Percentiles rank a stretch among this genome's conserved stretches.
These are phyloP conservation scores for Novumbra hubbsi DNA, from an alignment of 2,797 vertebrate genomes.

Conservation along the genomic window DNA sequence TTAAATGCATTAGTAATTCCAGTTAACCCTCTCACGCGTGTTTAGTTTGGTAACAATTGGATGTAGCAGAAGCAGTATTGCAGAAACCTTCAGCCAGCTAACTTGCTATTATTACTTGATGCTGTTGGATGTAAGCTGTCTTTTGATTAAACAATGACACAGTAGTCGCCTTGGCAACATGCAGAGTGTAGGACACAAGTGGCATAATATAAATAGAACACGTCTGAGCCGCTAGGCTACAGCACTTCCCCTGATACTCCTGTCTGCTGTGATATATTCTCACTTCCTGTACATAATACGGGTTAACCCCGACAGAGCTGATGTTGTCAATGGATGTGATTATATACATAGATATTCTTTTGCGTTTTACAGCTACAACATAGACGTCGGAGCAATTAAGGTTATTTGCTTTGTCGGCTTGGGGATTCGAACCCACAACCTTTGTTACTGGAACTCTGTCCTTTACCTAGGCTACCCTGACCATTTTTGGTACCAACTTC, in stretches of 20 bases:
- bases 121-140: not conserved
- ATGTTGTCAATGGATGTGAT: not conserved
- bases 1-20: not conserved
- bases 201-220: slow-evolving; percentile 45
- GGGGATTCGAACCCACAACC: too few relatives aligned
- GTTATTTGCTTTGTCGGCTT: too few relatives aligned
- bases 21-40: not conserved
- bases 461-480: too few relatives aligned
- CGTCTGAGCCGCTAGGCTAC: slow-evolving; percentile 22
- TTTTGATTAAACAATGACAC: slow-evolving; percentile 40
- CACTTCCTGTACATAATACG: not conserved
- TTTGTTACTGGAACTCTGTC: too few relatives aligned
- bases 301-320: not conserved
- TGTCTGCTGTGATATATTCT: slow-evolving; percentile 29
- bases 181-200: slow-evolving; percentile 22
- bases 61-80: not conserved
- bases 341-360: too few relatives aligned
- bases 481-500: not conserved
- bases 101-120: not conserved
- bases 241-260: slow-evolving; percentile 15
- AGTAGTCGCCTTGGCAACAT: slow-evolving; percentile 56
- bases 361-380: too few relatives aligned
- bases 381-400: too few relatives aligned
- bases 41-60: too few relatives aligned
- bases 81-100: not conserved